A percentile compares a stretch with the other conserved stretches of the same genome.
Evolutionary conservation across 2,113 vertebrate species (phyloP).

Genomic region (Marcusenius ussheri): DNA sequence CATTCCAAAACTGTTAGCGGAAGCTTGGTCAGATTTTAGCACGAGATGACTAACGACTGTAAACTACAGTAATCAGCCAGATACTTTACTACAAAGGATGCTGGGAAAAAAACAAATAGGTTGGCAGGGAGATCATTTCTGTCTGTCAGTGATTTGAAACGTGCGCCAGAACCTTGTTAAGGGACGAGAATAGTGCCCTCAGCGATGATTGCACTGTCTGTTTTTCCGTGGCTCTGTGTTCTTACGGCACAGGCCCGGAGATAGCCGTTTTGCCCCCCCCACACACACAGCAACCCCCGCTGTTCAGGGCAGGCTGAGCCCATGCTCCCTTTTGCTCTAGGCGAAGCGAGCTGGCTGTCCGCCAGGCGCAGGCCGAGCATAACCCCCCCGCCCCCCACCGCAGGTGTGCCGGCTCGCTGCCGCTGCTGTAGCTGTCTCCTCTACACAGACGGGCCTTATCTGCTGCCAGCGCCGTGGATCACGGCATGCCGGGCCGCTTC

Average conservation of each 20-base stretch:
- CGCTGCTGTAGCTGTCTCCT: background rate
- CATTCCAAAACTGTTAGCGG: background rate
- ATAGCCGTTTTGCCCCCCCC: background rate
- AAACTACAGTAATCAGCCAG: slow-evolving; percentile 6
- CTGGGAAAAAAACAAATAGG: background rate
- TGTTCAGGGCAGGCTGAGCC: slow-evolving; percentile 1
- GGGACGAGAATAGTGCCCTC: background rate
- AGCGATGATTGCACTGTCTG: background rate
- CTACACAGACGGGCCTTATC: background rate
- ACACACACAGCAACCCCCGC: background rate
- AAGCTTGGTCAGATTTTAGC: slow-evolving; percentile 3
- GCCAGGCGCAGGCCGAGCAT: slow-evolving; percentile 11
- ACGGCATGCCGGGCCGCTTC: background rate
- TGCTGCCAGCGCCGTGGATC: background rate
- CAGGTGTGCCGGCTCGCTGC: background rate
- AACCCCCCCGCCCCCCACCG: background rate
- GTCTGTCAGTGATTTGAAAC: background rate
- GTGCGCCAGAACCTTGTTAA: background rate
- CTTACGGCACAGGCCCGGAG: background rate
- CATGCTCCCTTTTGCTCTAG: slow-evolving; percentile 39
- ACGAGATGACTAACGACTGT: background rate
- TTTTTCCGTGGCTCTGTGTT: background rate
- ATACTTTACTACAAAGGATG: background rate
- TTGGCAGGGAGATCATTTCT: background rate
- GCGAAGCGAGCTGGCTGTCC: slow-evolving; percentile 22